A percentile compares a stretch with the other conserved stretches of the same genome.
Conservation (phyloP, 2,113 vertebrate species). For the Procavia capensis region DNA sequence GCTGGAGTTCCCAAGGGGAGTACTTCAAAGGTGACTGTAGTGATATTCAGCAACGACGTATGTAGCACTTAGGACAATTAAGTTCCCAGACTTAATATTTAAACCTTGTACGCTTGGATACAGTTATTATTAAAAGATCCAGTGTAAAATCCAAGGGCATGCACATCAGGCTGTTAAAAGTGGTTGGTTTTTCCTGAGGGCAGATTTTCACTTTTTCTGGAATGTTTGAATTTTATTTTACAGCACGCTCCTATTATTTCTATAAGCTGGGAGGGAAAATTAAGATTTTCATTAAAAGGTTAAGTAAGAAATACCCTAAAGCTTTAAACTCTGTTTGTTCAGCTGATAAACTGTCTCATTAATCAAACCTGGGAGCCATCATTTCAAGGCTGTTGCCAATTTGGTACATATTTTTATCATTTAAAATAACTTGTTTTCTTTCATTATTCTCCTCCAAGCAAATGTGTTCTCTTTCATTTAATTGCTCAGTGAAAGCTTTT, state of each 20-base stretch:
- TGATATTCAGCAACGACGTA: no score
- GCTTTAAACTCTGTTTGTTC: slow-evolving; percentile 31
- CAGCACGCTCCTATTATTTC: background rate
- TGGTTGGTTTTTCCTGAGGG: slow-evolving; percentile 5
- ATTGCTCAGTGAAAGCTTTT: slow-evolving; percentile 67
- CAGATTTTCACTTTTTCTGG: background rate
- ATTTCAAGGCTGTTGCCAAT: slow-evolving; percentile 59
- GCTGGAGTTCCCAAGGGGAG: no score
- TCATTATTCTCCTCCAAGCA: slow-evolving; percentile 60
- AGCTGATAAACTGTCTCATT: slow-evolving; percentile 52
- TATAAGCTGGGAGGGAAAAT: background rate
- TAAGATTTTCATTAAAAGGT: slow-evolving; percentile 60
- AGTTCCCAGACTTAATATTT: no score
- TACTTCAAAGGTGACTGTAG: no score
- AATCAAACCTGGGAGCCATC: slow-evolving; percentile 66
- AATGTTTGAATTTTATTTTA: slow-evolving; percentile 49
- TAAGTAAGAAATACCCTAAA: slow-evolving; percentile 48
- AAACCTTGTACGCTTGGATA: no score
- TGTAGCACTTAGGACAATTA: no score
- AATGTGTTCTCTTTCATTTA: slow-evolving; percentile 71
- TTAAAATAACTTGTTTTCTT: slow-evolving; percentile 68
- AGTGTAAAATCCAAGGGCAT: background rate
- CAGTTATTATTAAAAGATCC: slow-evolving; percentile 29
- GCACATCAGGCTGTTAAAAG: background rate
- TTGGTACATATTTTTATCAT: slow-evolving; percentile 67